Evolutionary conservation across 2,797 vertebrate genomes (phyloP), one percentile per base, ranked within the genome.

Genomic region (Sebastes diploproa): DNA sequence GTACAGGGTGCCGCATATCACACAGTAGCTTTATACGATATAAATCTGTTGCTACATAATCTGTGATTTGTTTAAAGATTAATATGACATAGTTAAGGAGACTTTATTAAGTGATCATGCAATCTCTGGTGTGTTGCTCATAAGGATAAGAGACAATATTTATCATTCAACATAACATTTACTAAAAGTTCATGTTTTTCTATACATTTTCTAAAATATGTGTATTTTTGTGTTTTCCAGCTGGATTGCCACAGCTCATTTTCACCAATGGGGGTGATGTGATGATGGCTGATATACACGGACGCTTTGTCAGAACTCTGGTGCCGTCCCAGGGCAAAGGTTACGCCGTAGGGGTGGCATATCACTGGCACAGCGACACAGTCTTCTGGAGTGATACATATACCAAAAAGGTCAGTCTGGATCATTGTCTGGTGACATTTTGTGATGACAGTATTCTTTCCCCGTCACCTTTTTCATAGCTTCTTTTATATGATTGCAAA

Each of bases 381-480:
- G 81, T 95, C 60, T 96, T 96, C 87, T 96, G 95, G 95, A 95
- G 94, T 66, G 95, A 96, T 71, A 94, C 93, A 4, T 72, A 84
- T 18, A 92, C 88, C 72, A 85, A 94, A 80, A 96, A 95, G 92
- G 95, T 95, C 54, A 36, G 91, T 79, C 14, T 63, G 56, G 18
- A 60, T 73, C 36, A 30, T 60, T 66, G 50, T 61, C n/a, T 61
- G 9, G 12, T 50, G 36, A 46, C 4, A 22, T 65, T 46, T 23
- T 46, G 16, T 55, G 32, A 46, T 8, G 3, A 13, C 27, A 4
- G 16, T 7, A 36, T 25, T 67, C 14, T 20, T 50, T 46, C 11
- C 27, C 6, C 16, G 0, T 52, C 42, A 58, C 22, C 7, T 4
- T 50, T 27, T 36, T 58, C 8, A 13, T 60, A 16, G 12, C 58